Evolutionary conservation across 2,797 vertebrate species (phyloP).

Genomic region (Numenius phaeopus): DNA sequence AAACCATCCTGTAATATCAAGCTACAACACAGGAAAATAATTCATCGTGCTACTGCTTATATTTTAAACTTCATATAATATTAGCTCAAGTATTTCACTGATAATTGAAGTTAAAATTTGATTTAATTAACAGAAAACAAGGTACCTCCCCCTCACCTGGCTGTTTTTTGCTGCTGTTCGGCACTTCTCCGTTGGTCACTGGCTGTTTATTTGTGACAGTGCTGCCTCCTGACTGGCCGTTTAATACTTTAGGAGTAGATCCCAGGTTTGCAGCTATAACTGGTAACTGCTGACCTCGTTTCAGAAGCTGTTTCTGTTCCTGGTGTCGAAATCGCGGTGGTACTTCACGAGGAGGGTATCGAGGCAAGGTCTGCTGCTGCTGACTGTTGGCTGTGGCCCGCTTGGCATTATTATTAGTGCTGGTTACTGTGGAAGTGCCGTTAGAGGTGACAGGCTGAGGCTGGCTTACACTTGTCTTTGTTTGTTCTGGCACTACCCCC

Average conservation of each 20-base stretch:
- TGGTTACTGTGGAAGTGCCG: constrained; percentile 87
- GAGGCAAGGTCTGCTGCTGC: constrained; percentile 86
- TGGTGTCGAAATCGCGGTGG: constrained; percentile 88
- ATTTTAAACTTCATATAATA: rapidly evolving
- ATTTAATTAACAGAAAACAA: neutral
- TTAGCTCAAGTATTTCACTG: neutral
- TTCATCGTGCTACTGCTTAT: neutral
- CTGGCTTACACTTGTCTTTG: constrained; percentile 88
- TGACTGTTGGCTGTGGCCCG: constrained; percentile 86
- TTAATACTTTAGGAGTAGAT: constrained; percentile 77
- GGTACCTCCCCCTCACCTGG: constrained; percentile 85
- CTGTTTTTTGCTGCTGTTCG: constrained; percentile 82
- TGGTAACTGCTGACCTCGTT: constrained; percentile 88
- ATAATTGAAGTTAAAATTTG: rapidly evolving
- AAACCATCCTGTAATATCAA: neutral
- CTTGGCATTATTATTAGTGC: constrained; percentile 96
- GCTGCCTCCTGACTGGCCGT: constrained; percentile 80
- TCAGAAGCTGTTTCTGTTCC: constrained; percentile 94
- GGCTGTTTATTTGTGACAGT: constrained; percentile 76
- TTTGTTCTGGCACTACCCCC: constrained; percentile 90
- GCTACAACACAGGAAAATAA: neutral
- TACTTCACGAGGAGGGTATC: constrained; percentile 90
- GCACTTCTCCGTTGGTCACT: constrained; percentile 84
- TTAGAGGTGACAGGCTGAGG: constrained; percentile 87
- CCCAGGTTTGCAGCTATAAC: constrained; percentile 88